Evolutionary conservation across 2,113 vertebrate species (phyloP), one percentile per base, ranked within the genome.

Genomic region (Archilochus colubris): DNA sequence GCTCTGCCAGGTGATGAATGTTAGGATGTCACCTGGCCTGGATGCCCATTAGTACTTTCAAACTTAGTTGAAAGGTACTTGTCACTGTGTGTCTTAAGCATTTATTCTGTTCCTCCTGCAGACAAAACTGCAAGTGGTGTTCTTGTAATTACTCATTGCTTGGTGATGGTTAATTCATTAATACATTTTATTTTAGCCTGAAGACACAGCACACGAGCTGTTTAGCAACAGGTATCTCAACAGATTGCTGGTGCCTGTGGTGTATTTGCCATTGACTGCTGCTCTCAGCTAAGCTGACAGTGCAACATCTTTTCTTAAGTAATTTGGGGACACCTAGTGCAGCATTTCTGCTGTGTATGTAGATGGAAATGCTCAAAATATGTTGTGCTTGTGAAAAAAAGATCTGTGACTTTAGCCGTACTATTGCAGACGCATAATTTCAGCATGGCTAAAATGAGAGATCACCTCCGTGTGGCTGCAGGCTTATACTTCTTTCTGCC

Each of bases 91-190:
- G 10, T 55, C 72, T 63, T 33, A 33, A 74, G 54, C 51, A 7
- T 68, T 59, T 40, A 6, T 24, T 63, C 64, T 62, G 75, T 57
- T 33, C 64, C 28, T 88, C 64, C 10, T 43, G 53, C 59, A 44
- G 70, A 67, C 43, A 14, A 77, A 67, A 61, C 78, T 75, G 57
- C 67, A 38, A 89, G 80, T 62, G 80, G 40, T 92, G 53, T 28
- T 79, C 82, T 66, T 86, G 75, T 76, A 88, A 70, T 82, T 54
- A 6, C 14, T 83, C 30, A 0, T 36, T 2, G 12, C 89, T 91
- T 94, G 86, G 77, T 48, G 74, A 73, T 76, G 77, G 79, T 88
- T 66, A 43, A 61, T 82, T 94, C 68, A 74, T 92, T 79, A 92
- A 19, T 83, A 22, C 31, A 3, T 83, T 94, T 91, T 87, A 40